Percentiles rank a stretch among this genome's conserved stretches.
Conservation (phyloP, 2,888 invertebrate genomes). For the Pachycephus smyrnensis region DNA sequence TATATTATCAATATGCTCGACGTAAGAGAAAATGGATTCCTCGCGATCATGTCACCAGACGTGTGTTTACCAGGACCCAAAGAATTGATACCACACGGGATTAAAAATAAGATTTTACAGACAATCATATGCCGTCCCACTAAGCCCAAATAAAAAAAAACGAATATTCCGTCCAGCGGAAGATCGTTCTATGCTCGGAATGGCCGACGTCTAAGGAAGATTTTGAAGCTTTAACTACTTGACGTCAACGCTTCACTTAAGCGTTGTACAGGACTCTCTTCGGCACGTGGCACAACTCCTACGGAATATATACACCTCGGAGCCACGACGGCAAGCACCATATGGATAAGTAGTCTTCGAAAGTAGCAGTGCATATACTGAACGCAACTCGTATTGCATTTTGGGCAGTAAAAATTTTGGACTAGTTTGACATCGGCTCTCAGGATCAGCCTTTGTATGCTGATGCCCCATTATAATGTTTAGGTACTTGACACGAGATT, state of each 20-base stretch:
- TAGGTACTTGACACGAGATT: not conserved
- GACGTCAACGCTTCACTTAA: not conserved
- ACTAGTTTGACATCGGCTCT: conserved; percentile 35
- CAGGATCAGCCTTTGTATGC: conserved; percentile 18
- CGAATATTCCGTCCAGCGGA: not conserved
- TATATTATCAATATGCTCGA: not conserved
- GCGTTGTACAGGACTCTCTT: not conserved
- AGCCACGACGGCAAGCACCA: not conserved
- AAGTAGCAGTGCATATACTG: not conserved
- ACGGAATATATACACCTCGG: not conserved
- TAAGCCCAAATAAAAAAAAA: not conserved
- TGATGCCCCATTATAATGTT: not conserved
- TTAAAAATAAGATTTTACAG: not conserved
- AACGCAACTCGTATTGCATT: not conserved
- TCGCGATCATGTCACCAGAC: not conserved
- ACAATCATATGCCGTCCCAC: not conserved
- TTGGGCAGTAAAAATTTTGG: conserved; percentile 24
- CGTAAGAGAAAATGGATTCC: not conserved
- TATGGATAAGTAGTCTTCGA: not conserved
- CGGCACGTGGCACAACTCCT: not conserved
- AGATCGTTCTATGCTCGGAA: not conserved
- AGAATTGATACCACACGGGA: not conserved
- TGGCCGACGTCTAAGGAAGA: not conserved
- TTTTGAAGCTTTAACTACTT: not conserved
- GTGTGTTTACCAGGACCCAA: not conserved